Conservation (phyloP, 2,888 invertebrate genomes). For the Dynastes maya region DNA sequence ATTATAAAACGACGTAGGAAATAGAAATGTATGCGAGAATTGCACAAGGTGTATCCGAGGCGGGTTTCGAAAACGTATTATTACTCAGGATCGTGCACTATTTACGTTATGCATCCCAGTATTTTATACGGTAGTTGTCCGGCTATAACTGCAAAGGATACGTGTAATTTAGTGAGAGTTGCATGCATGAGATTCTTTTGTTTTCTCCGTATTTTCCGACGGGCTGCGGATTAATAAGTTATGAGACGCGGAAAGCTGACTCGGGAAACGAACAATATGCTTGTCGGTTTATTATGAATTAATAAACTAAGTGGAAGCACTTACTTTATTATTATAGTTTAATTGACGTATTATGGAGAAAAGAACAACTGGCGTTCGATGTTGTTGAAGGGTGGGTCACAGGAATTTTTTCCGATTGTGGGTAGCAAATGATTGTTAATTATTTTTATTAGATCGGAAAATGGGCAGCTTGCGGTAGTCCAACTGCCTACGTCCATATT, state of each 20-base stretch:
- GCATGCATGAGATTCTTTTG: slow-evolving; percentile 33
- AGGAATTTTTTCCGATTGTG: neutral
- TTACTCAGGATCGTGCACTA: slow-evolving; percentile 25
- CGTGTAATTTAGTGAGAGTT: slow-evolving; percentile 35
- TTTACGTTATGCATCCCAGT: neutral
- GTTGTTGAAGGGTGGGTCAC: neutral
- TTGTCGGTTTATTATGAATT: slow-evolving; percentile 26
- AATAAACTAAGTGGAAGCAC: slow-evolving; percentile 38
- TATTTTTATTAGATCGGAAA: slow-evolving; percentile 18
- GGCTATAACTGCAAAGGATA: slow-evolving; percentile 7
- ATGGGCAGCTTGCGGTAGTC: slow-evolving; percentile 4
- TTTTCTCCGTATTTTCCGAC: slow-evolving; percentile 31
- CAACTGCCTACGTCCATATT: neutral
- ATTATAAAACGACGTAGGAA: slow-evolving; percentile 5
- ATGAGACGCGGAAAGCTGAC: slow-evolving; percentile 35
- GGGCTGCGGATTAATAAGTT: slow-evolving; percentile 24
- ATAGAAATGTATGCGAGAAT: slow-evolving; percentile 37
- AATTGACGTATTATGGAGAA: slow-evolving; percentile 7
- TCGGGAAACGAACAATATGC: slow-evolving; percentile 35
- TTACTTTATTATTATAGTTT: slow-evolving; percentile 30
- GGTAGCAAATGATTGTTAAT: slow-evolving; percentile 17
- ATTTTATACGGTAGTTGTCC: neutral
- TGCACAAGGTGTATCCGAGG: slow-evolving; percentile 16
- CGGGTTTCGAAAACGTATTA: slow-evolving; percentile 6
- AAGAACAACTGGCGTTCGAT: slow-evolving; percentile 34